phyloP scores from a whole-genome alignment of 2,888 invertebrate genomes.

The Andrena trimmerana region DNA sequence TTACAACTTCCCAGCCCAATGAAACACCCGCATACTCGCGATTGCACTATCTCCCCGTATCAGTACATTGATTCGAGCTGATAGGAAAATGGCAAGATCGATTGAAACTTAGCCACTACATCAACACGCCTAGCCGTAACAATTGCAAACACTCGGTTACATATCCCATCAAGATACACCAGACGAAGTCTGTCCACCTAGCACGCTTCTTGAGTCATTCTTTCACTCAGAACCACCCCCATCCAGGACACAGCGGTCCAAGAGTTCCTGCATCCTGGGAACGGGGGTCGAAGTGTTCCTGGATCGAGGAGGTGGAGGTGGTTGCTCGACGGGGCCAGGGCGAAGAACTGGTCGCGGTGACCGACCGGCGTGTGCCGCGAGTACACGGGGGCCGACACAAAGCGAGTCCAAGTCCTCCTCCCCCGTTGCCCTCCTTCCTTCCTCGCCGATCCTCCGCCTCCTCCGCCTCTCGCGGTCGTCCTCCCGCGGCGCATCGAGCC shows the following conservation, averaged over 20 bases:
- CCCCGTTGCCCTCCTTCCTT: conserved; percentile 50
- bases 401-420: conserved; percentile 61
- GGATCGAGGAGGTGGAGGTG: neutral
- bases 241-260: neutral
- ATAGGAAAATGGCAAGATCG: no score
- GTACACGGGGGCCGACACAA: conserved; percentile 44
- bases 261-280: neutral
- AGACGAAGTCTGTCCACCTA: no score
- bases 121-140: no score
- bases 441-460: conserved; percentile 29
- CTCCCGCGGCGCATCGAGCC: conserved; percentile 63
- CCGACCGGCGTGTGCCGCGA: conserved; percentile 53
- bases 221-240: no score
- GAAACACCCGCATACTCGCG: no score
- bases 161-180: no score
- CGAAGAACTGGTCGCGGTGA: conserved; percentile 25
- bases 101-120: no score
- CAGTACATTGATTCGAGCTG: no score
- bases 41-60: no score
- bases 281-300: neutral
- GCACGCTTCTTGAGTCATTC: no score
- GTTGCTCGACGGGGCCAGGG: conserved; percentile 13
- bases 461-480: conserved; percentile 45
- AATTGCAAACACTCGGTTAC: no score
- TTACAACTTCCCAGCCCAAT: no score